These are phyloP conservation scores for Ormyrus pomaceus DNA, from an alignment of 2,888 invertebrate species.

Conservation along the genomic window DNA sequence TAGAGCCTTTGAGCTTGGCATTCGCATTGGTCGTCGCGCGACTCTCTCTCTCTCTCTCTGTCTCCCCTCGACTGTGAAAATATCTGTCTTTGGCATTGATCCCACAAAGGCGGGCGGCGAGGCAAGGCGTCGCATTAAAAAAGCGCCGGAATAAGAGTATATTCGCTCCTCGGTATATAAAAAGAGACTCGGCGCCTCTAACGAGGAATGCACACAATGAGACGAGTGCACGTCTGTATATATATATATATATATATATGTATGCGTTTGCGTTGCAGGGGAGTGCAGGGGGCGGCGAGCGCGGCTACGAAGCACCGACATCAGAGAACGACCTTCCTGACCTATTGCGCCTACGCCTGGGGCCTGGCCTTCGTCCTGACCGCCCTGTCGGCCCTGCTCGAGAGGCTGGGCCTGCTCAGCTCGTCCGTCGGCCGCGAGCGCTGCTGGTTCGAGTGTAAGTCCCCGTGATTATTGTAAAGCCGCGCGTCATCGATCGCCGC, in stretches of 20 bases:
- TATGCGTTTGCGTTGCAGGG: constrained; percentile 58
- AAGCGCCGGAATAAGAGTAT: neutral
- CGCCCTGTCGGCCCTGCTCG: constrained; percentile 77
- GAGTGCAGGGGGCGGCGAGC: constrained; percentile 62
- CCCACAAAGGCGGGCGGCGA: too few species aligned
- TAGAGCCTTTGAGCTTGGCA: too few species aligned
- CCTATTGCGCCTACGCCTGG: constrained; percentile 86
- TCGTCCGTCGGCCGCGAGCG: constrained; percentile 76
- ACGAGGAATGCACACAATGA: too few species aligned
- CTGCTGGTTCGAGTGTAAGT: constrained; percentile 83
- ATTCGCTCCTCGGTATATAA: too few species aligned
- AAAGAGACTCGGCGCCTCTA: too few species aligned
- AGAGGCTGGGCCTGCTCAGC: constrained; percentile 70
- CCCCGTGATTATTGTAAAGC: constrained; percentile 10
- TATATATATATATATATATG: too few species aligned
- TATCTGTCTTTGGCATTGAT: too few species aligned
- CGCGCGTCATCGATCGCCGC: constrained; percentile 13
- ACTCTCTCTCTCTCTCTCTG: too few species aligned
- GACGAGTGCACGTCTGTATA: too few species aligned
- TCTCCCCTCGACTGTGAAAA: too few species aligned
- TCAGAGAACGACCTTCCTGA: constrained; percentile 78
- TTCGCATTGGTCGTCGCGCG: too few species aligned
- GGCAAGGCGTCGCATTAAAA: too few species aligned
- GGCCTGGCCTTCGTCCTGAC: constrained; percentile 80
- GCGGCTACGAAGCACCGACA: constrained; percentile 45